Percentiles rank a stretch among this genome's conserved stretches.
phyloP scores from a whole-genome alignment of 2,888 invertebrate genomes.

The Tipula confusa region DNA sequence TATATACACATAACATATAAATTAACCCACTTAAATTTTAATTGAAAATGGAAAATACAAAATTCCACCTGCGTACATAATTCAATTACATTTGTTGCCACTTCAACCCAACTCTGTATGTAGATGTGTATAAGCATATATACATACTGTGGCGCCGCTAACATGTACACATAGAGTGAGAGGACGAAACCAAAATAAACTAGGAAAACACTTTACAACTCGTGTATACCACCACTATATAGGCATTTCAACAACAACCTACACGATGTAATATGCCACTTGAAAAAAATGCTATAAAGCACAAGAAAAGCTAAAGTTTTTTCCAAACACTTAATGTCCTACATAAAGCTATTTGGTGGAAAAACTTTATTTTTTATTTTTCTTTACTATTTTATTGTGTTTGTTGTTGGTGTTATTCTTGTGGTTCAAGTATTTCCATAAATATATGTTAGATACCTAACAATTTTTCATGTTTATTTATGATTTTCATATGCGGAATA shows the following conservation, averaged over 20 bases:
- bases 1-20: background rate
- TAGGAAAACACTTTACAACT: background rate
- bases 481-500: background rate
- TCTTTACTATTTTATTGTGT: background rate
- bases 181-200: background rate
- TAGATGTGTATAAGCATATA: background rate
- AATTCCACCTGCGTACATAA: constrained; percentile 7
- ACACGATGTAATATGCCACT: background rate
- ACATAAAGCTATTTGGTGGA: background rate
- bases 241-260: background rate
- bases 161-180: background rate
- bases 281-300: background rate
- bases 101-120: background rate
- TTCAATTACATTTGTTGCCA: constrained; percentile 20
- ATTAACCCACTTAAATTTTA: background rate
- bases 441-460: background rate
- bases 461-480: background rate
- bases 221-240: background rate
- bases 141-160: background rate
- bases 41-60: background rate
- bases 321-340: constrained; percentile 20
- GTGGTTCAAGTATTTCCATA: background rate
- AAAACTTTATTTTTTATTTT: background rate
- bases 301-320: background rate
- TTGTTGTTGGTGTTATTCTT: background rate